These are phyloP conservation scores for Luscinia luscinia DNA, from an alignment of 2,797 vertebrate species.

Conservation along the genomic window DNA sequence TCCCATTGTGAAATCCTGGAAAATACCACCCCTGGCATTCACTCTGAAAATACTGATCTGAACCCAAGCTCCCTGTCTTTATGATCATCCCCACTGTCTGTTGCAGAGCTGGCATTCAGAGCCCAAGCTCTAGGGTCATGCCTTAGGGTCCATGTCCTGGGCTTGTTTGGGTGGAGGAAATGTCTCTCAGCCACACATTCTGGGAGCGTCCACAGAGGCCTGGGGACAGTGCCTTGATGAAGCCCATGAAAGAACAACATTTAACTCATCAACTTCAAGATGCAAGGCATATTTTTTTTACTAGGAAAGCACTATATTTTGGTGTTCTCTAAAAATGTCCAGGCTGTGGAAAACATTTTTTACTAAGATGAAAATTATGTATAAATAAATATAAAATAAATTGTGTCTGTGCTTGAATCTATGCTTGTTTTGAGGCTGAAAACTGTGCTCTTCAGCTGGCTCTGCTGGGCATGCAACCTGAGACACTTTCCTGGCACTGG, in stretches of 20 bases:
- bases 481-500: neutral
- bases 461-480: neutral
- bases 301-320: neutral
- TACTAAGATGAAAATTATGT: neutral
- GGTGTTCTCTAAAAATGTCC: neutral
- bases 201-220: neutral
- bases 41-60: neutral
- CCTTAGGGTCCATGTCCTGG: neutral
- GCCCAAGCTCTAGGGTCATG: neutral
- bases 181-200: neutral
- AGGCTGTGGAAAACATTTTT: neutral
- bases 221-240: neutral
- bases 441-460: neutral
- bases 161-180: neutral
- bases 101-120: neutral
- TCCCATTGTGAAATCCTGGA: neutral
- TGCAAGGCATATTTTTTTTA: neutral
- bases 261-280: neutral
- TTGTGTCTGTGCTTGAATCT: rapidly evolving
- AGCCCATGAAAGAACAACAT: neutral
- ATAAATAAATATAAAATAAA: neutral
- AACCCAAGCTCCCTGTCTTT: neutral
- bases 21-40: neutral
- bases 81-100: neutral
- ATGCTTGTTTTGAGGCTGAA: neutral